Conservation (phyloP, 2,797 vertebrate species). For the Lepus townsendii region DNA sequence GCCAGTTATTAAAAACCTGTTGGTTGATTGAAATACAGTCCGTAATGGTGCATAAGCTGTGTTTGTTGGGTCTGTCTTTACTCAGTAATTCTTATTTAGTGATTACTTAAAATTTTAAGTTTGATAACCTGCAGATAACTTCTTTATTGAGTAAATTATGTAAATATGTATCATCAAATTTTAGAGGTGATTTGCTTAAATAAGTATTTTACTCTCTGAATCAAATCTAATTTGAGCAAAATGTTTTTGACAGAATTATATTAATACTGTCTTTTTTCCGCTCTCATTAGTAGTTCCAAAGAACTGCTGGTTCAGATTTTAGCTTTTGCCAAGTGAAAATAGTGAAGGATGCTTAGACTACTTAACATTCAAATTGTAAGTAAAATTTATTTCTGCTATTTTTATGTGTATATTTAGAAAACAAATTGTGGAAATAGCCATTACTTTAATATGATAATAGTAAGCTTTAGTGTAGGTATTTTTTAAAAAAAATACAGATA, state of each 20-base stretch:
- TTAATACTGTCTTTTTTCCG: constrained; percentile 72
- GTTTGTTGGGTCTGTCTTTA: neutral
- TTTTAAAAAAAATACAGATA: constrained; percentile 56
- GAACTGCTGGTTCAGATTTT: constrained; percentile 78
- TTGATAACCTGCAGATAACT: constrained; percentile 7
- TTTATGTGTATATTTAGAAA: constrained; percentile 49
- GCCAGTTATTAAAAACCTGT: neutral
- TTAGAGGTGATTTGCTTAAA: constrained; percentile 48
- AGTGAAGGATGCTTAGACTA: constrained; percentile 81
- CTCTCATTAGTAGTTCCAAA: constrained; percentile 69
- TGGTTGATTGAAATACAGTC: constrained; percentile 18
- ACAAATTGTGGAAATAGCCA: constrained; percentile 49
- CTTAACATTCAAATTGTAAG: constrained; percentile 79
- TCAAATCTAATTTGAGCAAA: constrained; percentile 52
- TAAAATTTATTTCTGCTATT: constrained; percentile 73
- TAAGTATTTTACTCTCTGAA: constrained; percentile 18
- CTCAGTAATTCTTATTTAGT: neutral
- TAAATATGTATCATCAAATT: constrained; percentile 12
- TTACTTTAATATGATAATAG: constrained; percentile 13
- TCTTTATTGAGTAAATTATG: constrained; percentile 3
- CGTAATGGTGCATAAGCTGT: neutral
- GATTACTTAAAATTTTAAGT: constrained; percentile 44
- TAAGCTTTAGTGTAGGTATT: constrained; percentile 31
- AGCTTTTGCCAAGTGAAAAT: constrained; percentile 73
- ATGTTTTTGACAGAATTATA: constrained; percentile 64